Conservation (phyloP, 35 echinoderm and acorn worm species). For the Anneissia japonica region DNA sequence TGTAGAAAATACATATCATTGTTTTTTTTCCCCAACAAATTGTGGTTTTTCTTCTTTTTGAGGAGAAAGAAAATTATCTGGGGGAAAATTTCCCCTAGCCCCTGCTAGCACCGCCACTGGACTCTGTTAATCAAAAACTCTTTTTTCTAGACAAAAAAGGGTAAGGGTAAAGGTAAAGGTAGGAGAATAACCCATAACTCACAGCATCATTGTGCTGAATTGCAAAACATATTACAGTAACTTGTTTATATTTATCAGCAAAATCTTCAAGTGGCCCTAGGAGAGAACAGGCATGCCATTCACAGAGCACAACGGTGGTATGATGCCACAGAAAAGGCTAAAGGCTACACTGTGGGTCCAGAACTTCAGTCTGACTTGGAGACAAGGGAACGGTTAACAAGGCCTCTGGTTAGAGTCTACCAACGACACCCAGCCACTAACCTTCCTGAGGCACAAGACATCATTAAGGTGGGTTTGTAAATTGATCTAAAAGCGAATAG, state of each 20-base stretch:
- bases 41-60: too few relatives aligned
- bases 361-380: constrained; percentile 80
- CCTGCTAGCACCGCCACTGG: too few relatives aligned
- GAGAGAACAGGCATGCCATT: constrained; percentile 84
- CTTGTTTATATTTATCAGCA: constrained; percentile 53
- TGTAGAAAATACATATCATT: too few relatives aligned
- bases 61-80: too few relatives aligned
- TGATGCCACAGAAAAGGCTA: constrained; percentile 89
- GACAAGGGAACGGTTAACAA: constrained; percentile 60
- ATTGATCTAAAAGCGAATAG: too few relatives aligned
- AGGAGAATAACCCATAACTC: too few relatives aligned
- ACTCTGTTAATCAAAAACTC: too few relatives aligned
- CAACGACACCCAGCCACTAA: constrained; percentile 98
- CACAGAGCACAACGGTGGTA: constrained; percentile 94
- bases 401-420: constrained; percentile 71
- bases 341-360: constrained; percentile 82
- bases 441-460: constrained; percentile 95
- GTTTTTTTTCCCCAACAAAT: too few relatives aligned
- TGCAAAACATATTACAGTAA: not conserved
- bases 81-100: too few relatives aligned
- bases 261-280: constrained; percentile 85
- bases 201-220: too few relatives aligned
- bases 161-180: too few relatives aligned
- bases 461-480: constrained; percentile 87
- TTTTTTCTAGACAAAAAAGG: too few relatives aligned